A percentile compares a stretch with the other conserved stretches of the same genome.
These are phyloP conservation scores for Nephila pilipes DNA, from an alignment of 1,140 invertebrate species.

Conservation along the genomic window DNA sequence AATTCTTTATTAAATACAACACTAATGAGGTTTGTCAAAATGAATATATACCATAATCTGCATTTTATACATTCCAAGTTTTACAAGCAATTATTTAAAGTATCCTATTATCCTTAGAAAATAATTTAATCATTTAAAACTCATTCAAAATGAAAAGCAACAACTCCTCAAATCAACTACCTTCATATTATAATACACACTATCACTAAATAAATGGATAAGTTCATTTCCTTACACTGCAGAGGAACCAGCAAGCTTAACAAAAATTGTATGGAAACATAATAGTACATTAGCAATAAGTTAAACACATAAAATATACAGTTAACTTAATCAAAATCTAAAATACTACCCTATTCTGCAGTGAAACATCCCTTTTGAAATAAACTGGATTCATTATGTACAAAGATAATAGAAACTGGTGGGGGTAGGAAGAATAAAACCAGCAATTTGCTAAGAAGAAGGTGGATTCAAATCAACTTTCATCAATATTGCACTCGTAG, in stretches of 20 bases:
- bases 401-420: background rate
- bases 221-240: background rate
- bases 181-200: background rate
- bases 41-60: too few relatives aligned
- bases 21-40: too few relatives aligned
- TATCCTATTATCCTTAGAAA: too few relatives aligned
- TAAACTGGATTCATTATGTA: slow-evolving; percentile 12
- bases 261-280: background rate
- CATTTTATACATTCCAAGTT: too few relatives aligned
- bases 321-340: background rate
- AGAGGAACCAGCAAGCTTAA: slow-evolving; percentile 13
- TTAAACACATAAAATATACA: slow-evolving; percentile 4
- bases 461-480: slow-evolving; percentile 73
- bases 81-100: too few relatives aligned
- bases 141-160: background rate
- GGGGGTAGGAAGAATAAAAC: background rate
- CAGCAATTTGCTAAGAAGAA: slow-evolving; percentile 41
- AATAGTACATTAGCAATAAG: background rate
- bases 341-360: background rate
- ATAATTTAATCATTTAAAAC: too few relatives aligned
- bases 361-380: background rate
- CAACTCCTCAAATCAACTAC: background rate
- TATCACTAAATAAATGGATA: too few relatives aligned
- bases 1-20: too few relatives aligned
- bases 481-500: slow-evolving; percentile 59